Percentiles rank a stretch among this genome's conserved stretches.
These are phyloP conservation scores for Stegophylla sp. DNA, from an alignment of 2,888 invertebrate species.

Conservation along the genomic window DNA sequence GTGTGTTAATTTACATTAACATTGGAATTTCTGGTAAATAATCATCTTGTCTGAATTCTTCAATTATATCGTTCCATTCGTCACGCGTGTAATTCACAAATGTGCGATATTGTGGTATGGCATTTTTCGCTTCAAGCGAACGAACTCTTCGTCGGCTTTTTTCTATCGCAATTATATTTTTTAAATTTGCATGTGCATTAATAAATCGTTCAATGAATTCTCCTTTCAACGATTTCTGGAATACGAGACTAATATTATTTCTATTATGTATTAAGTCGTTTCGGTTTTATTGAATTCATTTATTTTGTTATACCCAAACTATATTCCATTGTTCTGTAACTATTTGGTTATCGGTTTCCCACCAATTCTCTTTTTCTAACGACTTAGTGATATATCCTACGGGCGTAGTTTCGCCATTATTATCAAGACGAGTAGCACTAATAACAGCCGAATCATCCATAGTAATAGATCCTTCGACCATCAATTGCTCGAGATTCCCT, in stretches of 20 bases:
- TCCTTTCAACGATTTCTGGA: slow-evolving; percentile 35
- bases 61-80: background rate
- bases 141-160: slow-evolving; percentile 2
- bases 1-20: slow-evolving; percentile 13
- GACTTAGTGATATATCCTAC: slow-evolving; percentile 11
- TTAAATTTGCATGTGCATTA: background rate
- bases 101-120: background rate
- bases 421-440: background rate
- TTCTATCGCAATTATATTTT: background rate
- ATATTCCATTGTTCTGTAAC: background rate
- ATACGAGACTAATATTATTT: background rate
- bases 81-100: background rate
- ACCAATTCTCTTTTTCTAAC: slow-evolving; percentile 7
- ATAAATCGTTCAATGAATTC: slow-evolving; percentile 23
- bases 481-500: background rate
- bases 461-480: background rate
- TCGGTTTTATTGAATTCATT: background rate
- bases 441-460: slow-evolving; percentile 31
- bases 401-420: background rate
- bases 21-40: background rate
- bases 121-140: background rate
- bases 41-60: background rate
- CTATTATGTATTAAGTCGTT: background rate
- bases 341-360: slow-evolving; percentile 14
- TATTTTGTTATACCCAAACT: slow-evolving; percentile 20